Percentiles rank a stretch among this genome's conserved stretches.
These are phyloP conservation scores for Chaetogeoica ovagalla DNA, from an alignment of 2,888 invertebrate species.

Conservation along the genomic window DNA sequence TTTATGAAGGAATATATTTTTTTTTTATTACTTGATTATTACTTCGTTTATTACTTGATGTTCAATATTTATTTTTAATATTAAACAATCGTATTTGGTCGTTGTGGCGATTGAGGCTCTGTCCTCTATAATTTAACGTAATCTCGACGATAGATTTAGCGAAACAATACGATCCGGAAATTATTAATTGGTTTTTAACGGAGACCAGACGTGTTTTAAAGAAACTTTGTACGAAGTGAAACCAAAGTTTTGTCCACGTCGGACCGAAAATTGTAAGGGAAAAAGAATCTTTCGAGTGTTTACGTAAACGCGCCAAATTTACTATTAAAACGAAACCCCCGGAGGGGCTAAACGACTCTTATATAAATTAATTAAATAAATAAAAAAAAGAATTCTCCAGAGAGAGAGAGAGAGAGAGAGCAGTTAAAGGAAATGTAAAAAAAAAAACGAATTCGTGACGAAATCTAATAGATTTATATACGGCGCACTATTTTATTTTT, in stretches of 20 bases:
- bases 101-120: background rate
- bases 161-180: constrained; percentile 15
- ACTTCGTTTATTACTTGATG: background rate
- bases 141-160: background rate
- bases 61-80: background rate
- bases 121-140: background rate
- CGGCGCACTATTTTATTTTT: background rate
- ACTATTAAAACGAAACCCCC: constrained; percentile 31
- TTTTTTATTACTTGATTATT: too few species aligned
- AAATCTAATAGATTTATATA: background rate
- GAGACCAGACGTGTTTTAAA: constrained; percentile 3
- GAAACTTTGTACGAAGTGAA: constrained; percentile 21
- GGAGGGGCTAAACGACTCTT: constrained; percentile 4
- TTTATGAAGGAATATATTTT: background rate
- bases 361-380: constrained; percentile 28
- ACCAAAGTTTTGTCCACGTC: constrained; percentile 24
- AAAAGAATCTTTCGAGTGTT: constrained; percentile 3
- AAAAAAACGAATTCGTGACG: constrained; percentile 6
- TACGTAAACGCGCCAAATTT: constrained; percentile 17
- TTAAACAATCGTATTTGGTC: background rate
- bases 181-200: constrained; percentile 41
- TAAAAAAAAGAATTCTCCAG: background rate
- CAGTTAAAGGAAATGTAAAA: background rate
- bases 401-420: rapidly evolving
- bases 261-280: background rate